Evolutionary conservation across 1,140 invertebrate genomes (phyloP).

Genomic region (Pectinophora gossypiella): DNA sequence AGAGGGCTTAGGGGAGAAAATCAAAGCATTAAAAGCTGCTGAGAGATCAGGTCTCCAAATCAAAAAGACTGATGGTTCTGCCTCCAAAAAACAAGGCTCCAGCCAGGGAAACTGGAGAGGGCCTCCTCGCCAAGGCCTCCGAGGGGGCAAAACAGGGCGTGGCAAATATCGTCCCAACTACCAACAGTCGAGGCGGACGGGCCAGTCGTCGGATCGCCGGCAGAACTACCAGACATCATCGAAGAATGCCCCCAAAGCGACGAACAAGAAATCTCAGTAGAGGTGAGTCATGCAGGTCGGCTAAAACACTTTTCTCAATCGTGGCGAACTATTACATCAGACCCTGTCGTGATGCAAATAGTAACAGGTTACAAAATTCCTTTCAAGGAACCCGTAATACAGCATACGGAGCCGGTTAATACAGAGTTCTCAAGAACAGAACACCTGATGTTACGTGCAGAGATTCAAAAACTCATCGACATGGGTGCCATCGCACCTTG

Average conservation of each 20-base stretch:
- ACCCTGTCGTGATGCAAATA: no score
- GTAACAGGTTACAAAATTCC: no score
- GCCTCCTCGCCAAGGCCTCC: not conserved
- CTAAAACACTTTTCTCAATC: not conserved
- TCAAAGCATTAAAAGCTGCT: no score
- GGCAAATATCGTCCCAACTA: not conserved
- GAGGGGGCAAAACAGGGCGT: not conserved
- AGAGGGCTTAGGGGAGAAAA: no score
- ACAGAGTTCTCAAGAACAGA: no score
- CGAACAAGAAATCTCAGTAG: not conserved
- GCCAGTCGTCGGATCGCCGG: not conserved
- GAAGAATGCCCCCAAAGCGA: not conserved
- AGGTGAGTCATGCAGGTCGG: not conserved
- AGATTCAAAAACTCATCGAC: no score
- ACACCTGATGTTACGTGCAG: no score
- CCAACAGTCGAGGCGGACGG: not conserved
- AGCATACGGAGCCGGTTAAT: no score
- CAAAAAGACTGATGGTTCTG: not conserved
- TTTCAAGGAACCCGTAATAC: no score
- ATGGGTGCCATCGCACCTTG: no score
- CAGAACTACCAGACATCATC: not conserved
- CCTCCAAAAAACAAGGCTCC: not conserved
- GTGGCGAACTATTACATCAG: no score
- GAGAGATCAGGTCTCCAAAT: no score
- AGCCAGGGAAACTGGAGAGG: not conserved